Evolutionary conservation across 2,113 vertebrate genomes (phyloP), one percentile per base, ranked within the genome.

Genomic region (Catharus fuscescens): DNA sequence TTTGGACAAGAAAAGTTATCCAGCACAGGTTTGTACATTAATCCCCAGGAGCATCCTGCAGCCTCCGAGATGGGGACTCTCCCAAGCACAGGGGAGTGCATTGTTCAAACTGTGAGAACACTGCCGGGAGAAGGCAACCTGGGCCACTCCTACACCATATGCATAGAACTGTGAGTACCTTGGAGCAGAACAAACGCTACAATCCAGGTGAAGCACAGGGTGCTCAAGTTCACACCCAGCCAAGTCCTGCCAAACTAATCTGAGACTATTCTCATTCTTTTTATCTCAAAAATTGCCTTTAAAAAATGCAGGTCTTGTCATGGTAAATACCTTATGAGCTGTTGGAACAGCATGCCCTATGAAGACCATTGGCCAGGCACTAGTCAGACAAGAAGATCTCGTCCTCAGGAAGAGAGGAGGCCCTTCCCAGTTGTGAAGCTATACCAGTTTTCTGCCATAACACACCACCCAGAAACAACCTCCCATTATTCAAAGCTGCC

Each of bases 11-110:
- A 47, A 57, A 70, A 13, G 6, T 4, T 59, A n/a, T 10, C 31
- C 31, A 24, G 12, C 1, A 45, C 19, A 3, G 4, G 10, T 62
- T 59, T 85, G 17, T 13, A 67, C 8, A 17, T 0, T 0, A 59
- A 60, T 24, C 4, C 23, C 16, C 10, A 14, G 25, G 11, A 50
- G 4, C 10, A 65, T 9, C 14, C 29, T 52, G 18, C 0, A 0
- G 11, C 12, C 31, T 10, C 32, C 15, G 44, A 60, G 34, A 6
- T 56, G 59, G 13, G 31, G 12, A n/a, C 31, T 50, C 44, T 21
- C 6, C 5, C 12, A 59, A 70, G 78, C 0, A 0, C 20, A 80
- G 19, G 3, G 17, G 4, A 19, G 21, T 19, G 20, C 14, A 28
- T 6, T 5, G 74, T 47, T 19, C 31, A 48, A 65, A 34, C 0